A percentile compares a stretch with the other conserved stretches of the same genome.
These are phyloP conservation scores for Narcine bancroftii DNA, from an alignment of 2,113 vertebrate species.

Conservation along the genomic window DNA sequence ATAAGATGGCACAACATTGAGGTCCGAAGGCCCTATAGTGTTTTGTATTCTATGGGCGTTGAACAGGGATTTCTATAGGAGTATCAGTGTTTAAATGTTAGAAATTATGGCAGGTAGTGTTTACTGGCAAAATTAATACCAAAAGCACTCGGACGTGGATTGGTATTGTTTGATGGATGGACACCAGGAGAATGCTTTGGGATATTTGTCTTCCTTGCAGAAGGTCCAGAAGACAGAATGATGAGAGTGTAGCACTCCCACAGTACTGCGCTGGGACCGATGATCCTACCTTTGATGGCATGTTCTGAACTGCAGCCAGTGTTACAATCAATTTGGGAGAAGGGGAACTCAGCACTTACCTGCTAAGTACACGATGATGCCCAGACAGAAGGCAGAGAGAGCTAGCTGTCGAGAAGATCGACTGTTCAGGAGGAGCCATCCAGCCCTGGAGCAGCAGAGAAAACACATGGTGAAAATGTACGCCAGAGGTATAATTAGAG, in stretches of 20 bases:
- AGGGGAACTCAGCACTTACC: slow-evolving; percentile 53
- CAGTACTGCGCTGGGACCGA: neutral
- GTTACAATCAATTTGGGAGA: too few species aligned
- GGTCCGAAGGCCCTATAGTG: too few species aligned
- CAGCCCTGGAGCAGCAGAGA: slow-evolving; percentile 58
- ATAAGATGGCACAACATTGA: too few species aligned
- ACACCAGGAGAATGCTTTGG: neutral
- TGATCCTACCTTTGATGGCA: neutral
- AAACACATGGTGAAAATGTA: neutral
- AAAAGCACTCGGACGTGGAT: too few species aligned
- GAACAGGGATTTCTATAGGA: too few species aligned
- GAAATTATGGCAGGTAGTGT: too few species aligned
- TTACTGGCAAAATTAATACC: too few species aligned
- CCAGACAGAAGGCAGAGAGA: slow-evolving; percentile 78
- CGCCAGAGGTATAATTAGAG: too few species aligned
- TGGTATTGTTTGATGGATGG: too few species aligned
- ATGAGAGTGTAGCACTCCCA: neutral
- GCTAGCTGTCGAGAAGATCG: slow-evolving; percentile 66
- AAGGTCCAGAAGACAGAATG: neutral
- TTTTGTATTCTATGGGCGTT: too few species aligned
- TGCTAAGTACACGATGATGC: slow-evolving; percentile 72
- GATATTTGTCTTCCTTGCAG: neutral
- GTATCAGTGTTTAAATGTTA: too few species aligned
- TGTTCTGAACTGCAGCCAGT: neutral
- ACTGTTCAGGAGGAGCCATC: slow-evolving; percentile 79